phyloP scores from a whole-genome alignment of 2,888 invertebrate genomes.

The Scrobipalpa atriplicella region DNA sequence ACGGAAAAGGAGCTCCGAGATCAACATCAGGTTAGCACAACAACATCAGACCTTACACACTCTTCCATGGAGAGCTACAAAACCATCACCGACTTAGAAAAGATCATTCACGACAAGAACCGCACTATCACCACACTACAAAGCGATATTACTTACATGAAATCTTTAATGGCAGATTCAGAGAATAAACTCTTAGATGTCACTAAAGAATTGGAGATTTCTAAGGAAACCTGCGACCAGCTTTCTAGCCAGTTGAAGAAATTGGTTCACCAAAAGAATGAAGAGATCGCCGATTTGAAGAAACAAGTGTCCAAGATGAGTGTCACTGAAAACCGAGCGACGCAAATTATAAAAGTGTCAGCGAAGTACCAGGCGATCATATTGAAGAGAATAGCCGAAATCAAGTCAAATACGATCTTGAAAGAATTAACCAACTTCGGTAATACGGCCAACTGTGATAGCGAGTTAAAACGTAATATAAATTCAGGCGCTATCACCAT shows the following conservation, averaged over 20 bases:
- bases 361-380: conserved; percentile 77
- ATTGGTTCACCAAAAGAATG: conserved; percentile 71
- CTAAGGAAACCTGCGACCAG: conserved; percentile 67
- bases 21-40: conserved; percentile 65
- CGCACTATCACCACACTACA: conserved; percentile 68
- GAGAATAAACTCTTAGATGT: conserved; percentile 69
- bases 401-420: conserved; percentile 68
- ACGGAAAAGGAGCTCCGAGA: conserved; percentile 52
- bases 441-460: conserved; percentile 59
- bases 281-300: conserved; percentile 72
- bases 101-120: conserved; percentile 71
- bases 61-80: conserved; percentile 68
- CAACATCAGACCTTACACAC: conserved; percentile 64
- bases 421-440: conserved; percentile 74
- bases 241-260: conserved; percentile 70
- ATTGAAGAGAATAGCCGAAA: conserved; percentile 70
- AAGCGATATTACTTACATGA: conserved; percentile 66
- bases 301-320: conserved; percentile 70
- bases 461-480: conserved; percentile 60
- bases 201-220: conserved; percentile 64
- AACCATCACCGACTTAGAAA: conserved; percentile 73
- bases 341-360: conserved; percentile 74
- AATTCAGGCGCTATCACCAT: conserved; percentile 68
- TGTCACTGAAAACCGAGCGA: conserved; percentile 65
- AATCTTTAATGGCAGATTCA: conserved; percentile 69